Conservation (phyloP, 2,888 invertebrate species). For the Lordiphosa andalusiaca region DNA sequence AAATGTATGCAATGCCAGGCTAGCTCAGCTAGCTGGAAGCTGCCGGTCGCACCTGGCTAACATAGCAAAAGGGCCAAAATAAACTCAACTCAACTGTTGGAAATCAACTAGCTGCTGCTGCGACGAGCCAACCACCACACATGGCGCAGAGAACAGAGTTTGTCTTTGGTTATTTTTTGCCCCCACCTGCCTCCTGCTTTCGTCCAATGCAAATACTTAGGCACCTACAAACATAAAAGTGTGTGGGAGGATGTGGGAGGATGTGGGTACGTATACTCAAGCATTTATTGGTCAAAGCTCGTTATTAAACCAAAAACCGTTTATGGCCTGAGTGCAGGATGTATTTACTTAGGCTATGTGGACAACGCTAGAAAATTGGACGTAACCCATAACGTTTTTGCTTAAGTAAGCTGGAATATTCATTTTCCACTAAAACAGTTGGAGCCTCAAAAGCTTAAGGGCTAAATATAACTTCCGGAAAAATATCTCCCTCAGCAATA, state of each 20-base stretch:
- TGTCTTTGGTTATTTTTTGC: slow-evolving; percentile 52
- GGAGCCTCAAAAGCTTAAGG: too few species aligned
- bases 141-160: slow-evolving; percentile 51
- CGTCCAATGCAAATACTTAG: slow-evolving; percentile 55
- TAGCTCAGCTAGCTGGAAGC: slow-evolving; percentile 19
- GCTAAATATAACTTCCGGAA: not conserved
- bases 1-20: slow-evolving; percentile 53
- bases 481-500: not conserved
- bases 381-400: not conserved
- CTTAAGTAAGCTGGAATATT: too few species aligned
- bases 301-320: slow-evolving; percentile 33
- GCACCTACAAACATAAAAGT: slow-evolving; percentile 33
- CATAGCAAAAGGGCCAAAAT: slow-evolving; percentile 16
- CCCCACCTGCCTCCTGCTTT: slow-evolving; percentile 5
- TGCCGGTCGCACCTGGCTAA: slow-evolving; percentile 51
- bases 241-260: slow-evolving; percentile 12
- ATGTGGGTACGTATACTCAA: slow-evolving; percentile 28
- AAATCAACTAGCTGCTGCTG: slow-evolving; percentile 63
- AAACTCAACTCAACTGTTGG: slow-evolving; percentile 70
- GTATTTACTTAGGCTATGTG: not conserved
- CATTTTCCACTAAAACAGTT: too few species aligned
- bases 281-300: slow-evolving; percentile 51
- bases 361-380: not conserved
- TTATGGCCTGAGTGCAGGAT: slow-evolving; percentile 3
- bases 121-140: slow-evolving; percentile 31